These are phyloP conservation scores for Ceyx cyanopectus DNA, from an alignment of 2,113 vertebrate genomes.

Conservation along the genomic window DNA sequence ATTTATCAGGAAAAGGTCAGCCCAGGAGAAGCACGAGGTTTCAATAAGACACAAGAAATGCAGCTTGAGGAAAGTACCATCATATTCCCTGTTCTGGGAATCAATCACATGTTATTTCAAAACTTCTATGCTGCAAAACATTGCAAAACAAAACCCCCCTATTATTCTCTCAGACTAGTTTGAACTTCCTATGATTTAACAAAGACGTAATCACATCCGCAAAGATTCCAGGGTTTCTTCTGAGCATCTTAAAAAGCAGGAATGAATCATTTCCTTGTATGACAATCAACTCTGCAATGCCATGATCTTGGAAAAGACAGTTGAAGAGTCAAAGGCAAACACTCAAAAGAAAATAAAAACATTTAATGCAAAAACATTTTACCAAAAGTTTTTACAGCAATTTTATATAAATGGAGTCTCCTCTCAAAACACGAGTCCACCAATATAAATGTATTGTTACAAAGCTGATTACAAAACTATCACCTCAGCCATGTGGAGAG, in stretches of 20 bases:
- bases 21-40: background rate
- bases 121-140: background rate
- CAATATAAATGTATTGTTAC: background rate
- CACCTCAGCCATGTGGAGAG: background rate
- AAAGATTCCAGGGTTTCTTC: constrained; percentile 4
- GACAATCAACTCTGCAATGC: background rate
- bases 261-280: constrained; percentile 57
- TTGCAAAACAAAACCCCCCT: background rate
- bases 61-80: constrained; percentile 2
- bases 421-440: background rate
- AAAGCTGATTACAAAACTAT: constrained; percentile 45
- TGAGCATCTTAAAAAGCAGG: constrained; percentile 3
- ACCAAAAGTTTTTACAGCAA: constrained; percentile 20
- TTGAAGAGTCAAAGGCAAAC: background rate
- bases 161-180: constrained; percentile 10
- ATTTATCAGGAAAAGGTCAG: background rate
- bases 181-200: constrained; percentile 59
- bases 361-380: constrained; percentile 59
- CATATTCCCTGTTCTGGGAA: background rate
- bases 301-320: background rate
- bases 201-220: constrained; percentile 27
- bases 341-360: constrained; percentile 32
- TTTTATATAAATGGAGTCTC: constrained; percentile 31
- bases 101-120: background rate
- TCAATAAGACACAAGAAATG: background rate